Base-by-base conservation (phyloP, 92 coral and sea anemone genomes). In the Porites lobata region DNA sequence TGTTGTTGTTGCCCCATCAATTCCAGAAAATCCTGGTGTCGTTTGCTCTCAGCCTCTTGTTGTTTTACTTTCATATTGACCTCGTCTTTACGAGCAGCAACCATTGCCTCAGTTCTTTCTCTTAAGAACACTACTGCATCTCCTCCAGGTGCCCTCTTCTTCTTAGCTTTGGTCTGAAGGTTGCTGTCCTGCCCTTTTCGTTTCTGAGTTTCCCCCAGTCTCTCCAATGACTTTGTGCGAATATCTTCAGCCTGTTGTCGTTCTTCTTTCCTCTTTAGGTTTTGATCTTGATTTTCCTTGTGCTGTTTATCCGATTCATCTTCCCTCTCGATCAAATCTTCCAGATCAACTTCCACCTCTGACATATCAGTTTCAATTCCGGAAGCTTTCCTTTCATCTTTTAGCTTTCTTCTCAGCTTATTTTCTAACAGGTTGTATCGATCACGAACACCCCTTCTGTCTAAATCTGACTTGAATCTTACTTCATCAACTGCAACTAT, bases 241-340 rank as follows among this genome's bases (percentile, higher is more conserved):
- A 76, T 86, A 20, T 77, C 86, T 75, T 77, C 72, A 12, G 90
- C 90, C 62, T 52, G 50, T 21, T 65, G 67, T 15, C 53, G 79
- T 13, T 86, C 90, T 24, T 63, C 53, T 52, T 62, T 59, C 24
- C 67, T 79, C 84, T 86, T 77, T 50, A 29, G 62, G 17, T 77
- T 86, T 32, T 47, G 8, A 38, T 75, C 69, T 29, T 58, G 66
- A 58, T 82, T 69, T 52, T 65, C 51, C 65, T 69, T 75, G 43
- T 10, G 56, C 72, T 21, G 85, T 20, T 68, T 85, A 19, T 65
- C 84, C 26, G 90, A 63, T 64, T 72, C 51, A 88, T 88, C 91
- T 75, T 89, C 90, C 66, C 82, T 84, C 65, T 89, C 89, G 43
- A 77, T 85, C 56, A 91, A 47, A 58, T 58, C 64, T 11, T 11